phyloP scores from a whole-genome alignment of 2,888 invertebrate species.

The Lamellibrachia satsuma region DNA sequence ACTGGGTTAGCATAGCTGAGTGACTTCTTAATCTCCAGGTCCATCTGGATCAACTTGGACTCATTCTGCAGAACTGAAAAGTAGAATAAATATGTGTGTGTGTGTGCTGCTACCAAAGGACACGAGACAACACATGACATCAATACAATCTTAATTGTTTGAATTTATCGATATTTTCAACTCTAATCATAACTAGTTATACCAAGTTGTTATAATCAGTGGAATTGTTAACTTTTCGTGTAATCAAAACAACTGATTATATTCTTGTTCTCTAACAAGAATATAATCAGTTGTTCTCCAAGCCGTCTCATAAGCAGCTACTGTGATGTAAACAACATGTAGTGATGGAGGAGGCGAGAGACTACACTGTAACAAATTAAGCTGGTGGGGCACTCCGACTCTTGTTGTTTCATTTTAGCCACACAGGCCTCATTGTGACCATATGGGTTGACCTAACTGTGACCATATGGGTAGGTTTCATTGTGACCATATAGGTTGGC shows the following conservation, averaged over 20 bases:
- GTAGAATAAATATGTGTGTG: not conserved
- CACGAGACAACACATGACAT: not conserved
- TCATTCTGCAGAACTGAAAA: constrained; percentile 76
- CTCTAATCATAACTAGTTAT: too few relatives aligned
- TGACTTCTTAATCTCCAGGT: constrained; percentile 70
- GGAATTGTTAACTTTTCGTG: too few relatives aligned
- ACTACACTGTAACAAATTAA: not conserved
- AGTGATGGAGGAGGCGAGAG: not conserved
- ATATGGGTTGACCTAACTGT: too few relatives aligned
- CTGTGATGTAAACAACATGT: not conserved
- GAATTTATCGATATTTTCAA: not conserved
- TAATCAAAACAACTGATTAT: not conserved
- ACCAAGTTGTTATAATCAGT: too few relatives aligned
- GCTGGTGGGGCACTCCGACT: too few relatives aligned
- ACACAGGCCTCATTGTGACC: too few relatives aligned
- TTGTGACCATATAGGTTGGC: too few relatives aligned
- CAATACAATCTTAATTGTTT: not conserved
- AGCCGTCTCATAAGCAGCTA: too few relatives aligned
- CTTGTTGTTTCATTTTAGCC: too few relatives aligned
- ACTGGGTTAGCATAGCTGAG: constrained; percentile 50
- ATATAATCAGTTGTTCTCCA: not conserved
- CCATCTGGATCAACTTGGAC: constrained; percentile 75
- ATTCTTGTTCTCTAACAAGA: not conserved
- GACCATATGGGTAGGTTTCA: too few relatives aligned
- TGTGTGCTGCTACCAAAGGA: not conserved